Base-by-base conservation (phyloP, 2,797 vertebrate genomes). In the Capromys pilorides region DNA sequence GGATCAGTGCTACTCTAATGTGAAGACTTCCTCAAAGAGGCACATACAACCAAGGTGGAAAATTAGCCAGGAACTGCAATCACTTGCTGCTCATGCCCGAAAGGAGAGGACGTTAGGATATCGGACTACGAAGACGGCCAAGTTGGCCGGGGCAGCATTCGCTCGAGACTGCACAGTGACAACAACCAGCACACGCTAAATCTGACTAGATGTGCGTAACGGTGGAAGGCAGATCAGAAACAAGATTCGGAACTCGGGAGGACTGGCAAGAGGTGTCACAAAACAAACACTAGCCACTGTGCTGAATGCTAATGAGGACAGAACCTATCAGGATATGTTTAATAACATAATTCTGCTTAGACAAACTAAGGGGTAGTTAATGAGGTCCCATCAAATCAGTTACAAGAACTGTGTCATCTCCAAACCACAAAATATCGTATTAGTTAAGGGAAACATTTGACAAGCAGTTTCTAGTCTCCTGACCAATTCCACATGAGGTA, bases 391-490 rank as follows among this genome's bases (percentile, higher is more conserved):
- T 91, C 92, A 71, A 95, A 51, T 95, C 94, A 91, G 95, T 82
- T 95, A 61, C 14, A 54, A 73, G 89, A 96, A 97, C 88, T 96
- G 28, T 93, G 73, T 95, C 97, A 96, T 95, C 49, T 96, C 78
- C 73, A 75, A 98, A 96, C 78, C 86, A 69, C 75, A 89, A 94
- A 96, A 36, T 67, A 77, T 82, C 86, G 93, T 71, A 93, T 77
- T 90, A 96, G 93, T 91, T 92, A 95, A 94, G 62, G 93, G 88
- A 96, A 97, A 95, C 62, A 97, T 95, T 28, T 90, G 95, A 97
- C 94, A 96, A 96, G 90, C 79, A 95, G 83, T 91, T 94, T 96
- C 88, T 94, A 90, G 80, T 94, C 81, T 96, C 73, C 64, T 75
- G 75, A 97, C 95, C 95, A 96, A 95, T 81, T 96, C 90, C 71